Base-by-base conservation (phyloP, 2,113 vertebrate species). In the Alethe castanea region DNA sequence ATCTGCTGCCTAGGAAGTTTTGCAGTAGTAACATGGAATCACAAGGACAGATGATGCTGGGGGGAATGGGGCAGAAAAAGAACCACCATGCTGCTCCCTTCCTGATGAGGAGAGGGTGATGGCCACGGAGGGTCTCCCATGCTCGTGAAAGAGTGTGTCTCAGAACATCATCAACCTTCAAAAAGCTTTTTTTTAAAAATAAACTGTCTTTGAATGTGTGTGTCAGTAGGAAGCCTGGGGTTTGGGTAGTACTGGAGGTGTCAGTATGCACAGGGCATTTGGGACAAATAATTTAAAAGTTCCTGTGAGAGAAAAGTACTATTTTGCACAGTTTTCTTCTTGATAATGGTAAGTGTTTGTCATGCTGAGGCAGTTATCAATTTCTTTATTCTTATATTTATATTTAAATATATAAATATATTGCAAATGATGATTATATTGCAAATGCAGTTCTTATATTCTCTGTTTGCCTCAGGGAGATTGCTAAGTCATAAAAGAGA, bases 101-200 rank as follows among this genome's bases (percentile, higher is more conserved):
- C 59, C 47, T 59, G n/a, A 38, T 66, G 31, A 57, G 25, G 8
- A 77, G 33, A 22, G 12, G 8, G 12, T 7, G 2, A 44, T 3
- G 3, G 22, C 42, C 17, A 6, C 40, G 31, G 40, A 70, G 53
- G 29, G 47, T 86, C 38, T 74, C 38, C 57, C 33, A 6, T 40
- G 45, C 48, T 87, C 0, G 0, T 44, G 42, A 53, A 12, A 61
- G 8, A 1, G 0, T 45, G 15, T 72, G 57, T 65, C 35, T 83
- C 33, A 81, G 33, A 47, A 42, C 28, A 19, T 33, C 45, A 48
- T 54, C 52, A 44, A 42, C 20, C 16, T 36, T 44, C 31, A 8
- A 22, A 86, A 25, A 59, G 22, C 20, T 52, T 50, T 18, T 44
- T 14, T 82, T 76, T 9, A n/a, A 52, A 89, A 80, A 76, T 9